These are phyloP conservation scores for Solenopsis fugax DNA, from an alignment of 1,140 invertebrate species.

Conservation along the genomic window DNA sequence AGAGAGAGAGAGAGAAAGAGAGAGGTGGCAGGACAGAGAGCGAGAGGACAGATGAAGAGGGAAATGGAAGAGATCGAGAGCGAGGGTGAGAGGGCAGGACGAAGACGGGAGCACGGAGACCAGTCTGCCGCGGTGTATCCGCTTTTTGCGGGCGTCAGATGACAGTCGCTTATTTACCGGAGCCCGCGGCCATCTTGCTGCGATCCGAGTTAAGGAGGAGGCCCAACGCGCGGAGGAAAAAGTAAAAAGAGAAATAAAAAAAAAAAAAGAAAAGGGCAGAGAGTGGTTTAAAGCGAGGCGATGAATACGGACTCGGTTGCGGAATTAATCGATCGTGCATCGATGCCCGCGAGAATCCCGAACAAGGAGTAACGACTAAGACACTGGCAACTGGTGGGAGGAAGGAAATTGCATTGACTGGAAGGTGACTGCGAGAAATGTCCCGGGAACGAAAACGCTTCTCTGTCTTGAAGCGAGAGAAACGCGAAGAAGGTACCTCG, in stretches of 20 bases:
- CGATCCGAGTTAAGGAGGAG: slow-evolving; percentile 84
- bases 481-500: neutral
- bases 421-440: slow-evolving; percentile 25
- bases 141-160: slow-evolving; percentile 86
- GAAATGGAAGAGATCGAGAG: slow-evolving; percentile 66
- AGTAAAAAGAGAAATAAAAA: slow-evolving; percentile 52
- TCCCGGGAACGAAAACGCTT: slow-evolving; percentile 1
- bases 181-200: slow-evolving; percentile 84
- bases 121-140: slow-evolving; percentile 83
- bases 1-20: neutral
- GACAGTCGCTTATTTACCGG: slow-evolving; percentile 86
- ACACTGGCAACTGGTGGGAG: slow-evolving; percentile 4
- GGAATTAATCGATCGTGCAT: slow-evolving; percentile 76
- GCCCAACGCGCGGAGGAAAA: slow-evolving; percentile 68
- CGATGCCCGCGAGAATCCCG: slow-evolving; percentile 68
- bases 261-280: neutral
- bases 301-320: slow-evolving; percentile 70
- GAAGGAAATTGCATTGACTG: neutral
- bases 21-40: slow-evolving; percentile 31
- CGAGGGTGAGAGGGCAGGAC: slow-evolving; percentile 52
- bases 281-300: slow-evolving; percentile 59
- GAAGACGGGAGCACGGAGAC: slow-evolving; percentile 74
- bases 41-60: slow-evolving; percentile 19
- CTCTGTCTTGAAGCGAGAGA: neutral
- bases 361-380: slow-evolving; percentile 68